A percentile compares a stretch with the other conserved stretches of the same genome.
Conservation (phyloP, 2,888 invertebrate genomes). For the Drosophila tripunctata region DNA sequence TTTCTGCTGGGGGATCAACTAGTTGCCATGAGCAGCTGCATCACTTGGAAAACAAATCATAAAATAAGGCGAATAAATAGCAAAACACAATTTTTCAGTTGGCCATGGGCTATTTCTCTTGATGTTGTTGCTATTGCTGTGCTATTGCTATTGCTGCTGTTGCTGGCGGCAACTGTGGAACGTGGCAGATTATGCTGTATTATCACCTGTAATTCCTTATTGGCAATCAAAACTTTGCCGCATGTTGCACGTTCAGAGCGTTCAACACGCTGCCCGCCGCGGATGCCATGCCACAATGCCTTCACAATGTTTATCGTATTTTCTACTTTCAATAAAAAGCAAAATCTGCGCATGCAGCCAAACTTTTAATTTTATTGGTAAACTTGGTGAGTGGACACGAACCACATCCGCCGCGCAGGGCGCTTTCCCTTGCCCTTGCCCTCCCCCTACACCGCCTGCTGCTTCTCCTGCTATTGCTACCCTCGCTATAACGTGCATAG, state of each 20-base stretch:
- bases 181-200: conserved; percentile 79
- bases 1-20: conserved; percentile 2
- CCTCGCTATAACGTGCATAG: conserved; percentile 5
- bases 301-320: conserved; percentile 58
- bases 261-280: conserved; percentile 2
- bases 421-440: neutral
- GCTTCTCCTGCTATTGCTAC: neutral
- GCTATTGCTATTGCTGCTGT: conserved; percentile 14
- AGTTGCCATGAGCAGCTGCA: neutral
- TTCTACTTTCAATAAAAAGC: conserved; percentile 74
- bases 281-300: conserved; percentile 1
- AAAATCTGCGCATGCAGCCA: conserved; percentile 70
- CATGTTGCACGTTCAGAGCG: conserved; percentile 34
- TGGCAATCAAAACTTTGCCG: conserved; percentile 81
- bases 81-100: conserved; percentile 23
- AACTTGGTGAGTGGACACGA: conserved; percentile 60
- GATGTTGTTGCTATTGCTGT: conserved; percentile 8
- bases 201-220: conserved; percentile 82
- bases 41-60: conserved; percentile 25
- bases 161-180: conserved; percentile 46
- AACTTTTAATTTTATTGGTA: conserved; percentile 80
- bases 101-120: conserved; percentile 2
- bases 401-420: neutral
- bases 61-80: conserved; percentile 34
- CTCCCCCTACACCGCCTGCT: neutral